These are phyloP conservation scores for Alviniconcha marisindica DNA, from an alignment of 1,140 invertebrate species.

Conservation along the genomic window DNA sequence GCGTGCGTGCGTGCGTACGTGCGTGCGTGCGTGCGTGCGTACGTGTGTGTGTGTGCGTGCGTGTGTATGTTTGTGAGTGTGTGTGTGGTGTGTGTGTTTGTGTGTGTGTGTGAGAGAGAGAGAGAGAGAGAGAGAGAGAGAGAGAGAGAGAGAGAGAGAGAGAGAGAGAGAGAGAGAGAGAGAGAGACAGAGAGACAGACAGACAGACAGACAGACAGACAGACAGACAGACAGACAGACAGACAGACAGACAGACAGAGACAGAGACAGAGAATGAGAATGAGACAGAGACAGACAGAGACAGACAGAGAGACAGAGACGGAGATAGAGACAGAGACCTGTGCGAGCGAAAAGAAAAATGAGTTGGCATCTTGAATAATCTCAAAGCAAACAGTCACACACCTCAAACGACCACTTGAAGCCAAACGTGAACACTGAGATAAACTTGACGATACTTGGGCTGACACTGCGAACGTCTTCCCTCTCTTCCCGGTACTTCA, in stretches of 20 bases:
- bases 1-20: no score
- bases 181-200: slow-evolving; percentile 25
- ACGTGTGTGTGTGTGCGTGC: no score
- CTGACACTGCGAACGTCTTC: no score
- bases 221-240: slow-evolving; percentile 19
- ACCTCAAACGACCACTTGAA: neutral
- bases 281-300: neutral
- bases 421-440: neutral
- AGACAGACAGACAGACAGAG: neutral
- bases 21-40: no score
- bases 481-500: no score
- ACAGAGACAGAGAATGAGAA: no score
- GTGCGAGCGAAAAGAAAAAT: neutral
- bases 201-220: neutral
- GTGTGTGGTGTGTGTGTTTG: no score
- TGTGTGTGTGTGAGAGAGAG: slow-evolving; percentile 8
- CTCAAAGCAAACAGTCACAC: neutral
- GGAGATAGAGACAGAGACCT: slow-evolving; percentile 24
- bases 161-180: slow-evolving; percentile 18
- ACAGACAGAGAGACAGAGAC: neutral
- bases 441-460: neutral
- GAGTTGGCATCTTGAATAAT: neutral
- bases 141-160: slow-evolving; percentile 7
- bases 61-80: no score
- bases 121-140: slow-evolving; percentile 8